phyloP scores from a whole-genome alignment of 2,888 invertebrate genomes.

The Cremastobaeus sp. region DNA sequence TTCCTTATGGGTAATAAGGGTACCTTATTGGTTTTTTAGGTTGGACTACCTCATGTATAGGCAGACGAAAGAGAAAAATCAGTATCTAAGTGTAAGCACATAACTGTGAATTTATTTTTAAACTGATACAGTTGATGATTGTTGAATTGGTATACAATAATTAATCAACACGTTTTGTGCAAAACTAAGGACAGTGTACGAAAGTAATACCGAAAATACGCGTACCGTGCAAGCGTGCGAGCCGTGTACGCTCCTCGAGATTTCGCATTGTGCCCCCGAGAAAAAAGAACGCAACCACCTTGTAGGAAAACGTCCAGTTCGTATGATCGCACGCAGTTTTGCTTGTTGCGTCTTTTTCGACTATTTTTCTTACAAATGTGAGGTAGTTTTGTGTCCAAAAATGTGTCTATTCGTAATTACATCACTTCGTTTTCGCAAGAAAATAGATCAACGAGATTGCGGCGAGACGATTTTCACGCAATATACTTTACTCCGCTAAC shows the following conservation, averaged over 20 bases:
- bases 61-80: too few relatives aligned
- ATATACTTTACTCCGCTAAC: slow-evolving; percentile 23
- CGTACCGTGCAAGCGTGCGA: slow-evolving; percentile 2
- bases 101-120: slow-evolving; percentile 41
- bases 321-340: slow-evolving; percentile 26
- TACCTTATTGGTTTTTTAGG: too few relatives aligned
- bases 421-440: slow-evolving; percentile 38
- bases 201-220: slow-evolving; percentile 34
- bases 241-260: slow-evolving; percentile 7
- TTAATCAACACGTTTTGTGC: slow-evolving; percentile 28
- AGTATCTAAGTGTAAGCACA: too few relatives aligned
- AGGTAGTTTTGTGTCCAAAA: slow-evolving; percentile 58
- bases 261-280: slow-evolving; percentile 14
- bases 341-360: slow-evolving; percentile 8
- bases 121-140: slow-evolving; percentile 28
- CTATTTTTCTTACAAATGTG: slow-evolving; percentile 50
- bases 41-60: too few relatives aligned
- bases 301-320: slow-evolving; percentile 19
- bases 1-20: too few relatives aligned
- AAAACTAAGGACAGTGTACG: slow-evolving; percentile 36
- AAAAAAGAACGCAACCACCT: slow-evolving; percentile 9
- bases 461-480: slow-evolving; percentile 24
- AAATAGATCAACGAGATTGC: slow-evolving; percentile 52
- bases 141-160: slow-evolving; percentile 28
- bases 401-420: slow-evolving; percentile 39